Evolutionary conservation across 2,888 invertebrate genomes (phyloP).

Genomic region (Drosophila yooni): DNA sequence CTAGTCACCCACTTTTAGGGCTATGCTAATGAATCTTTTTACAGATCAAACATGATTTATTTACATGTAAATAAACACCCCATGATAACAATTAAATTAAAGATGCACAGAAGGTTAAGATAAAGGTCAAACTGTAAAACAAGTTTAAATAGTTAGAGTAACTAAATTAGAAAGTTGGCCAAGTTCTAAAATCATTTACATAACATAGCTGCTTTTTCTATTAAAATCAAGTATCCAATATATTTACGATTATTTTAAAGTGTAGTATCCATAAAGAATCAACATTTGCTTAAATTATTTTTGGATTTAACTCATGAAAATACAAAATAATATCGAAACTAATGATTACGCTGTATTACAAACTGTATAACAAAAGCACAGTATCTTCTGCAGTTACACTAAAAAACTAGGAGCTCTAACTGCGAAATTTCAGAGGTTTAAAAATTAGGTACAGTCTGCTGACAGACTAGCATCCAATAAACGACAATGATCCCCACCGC

Average conservation of each 20-base stretch:
- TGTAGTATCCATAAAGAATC: no score
- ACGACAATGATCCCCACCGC: slow-evolving; percentile 32
- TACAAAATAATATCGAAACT: not conserved
- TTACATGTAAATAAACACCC: not conserved
- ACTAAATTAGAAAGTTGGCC: not conserved
- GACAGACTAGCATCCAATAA: slow-evolving; percentile 33
- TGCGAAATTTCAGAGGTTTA: slow-evolving; percentile 2
- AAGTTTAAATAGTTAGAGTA: not conserved
- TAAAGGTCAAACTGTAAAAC: not conserved
- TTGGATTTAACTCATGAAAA: not conserved
- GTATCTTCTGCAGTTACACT: not conserved
- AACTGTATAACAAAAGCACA: not conserved
- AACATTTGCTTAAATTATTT: no score
- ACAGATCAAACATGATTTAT: not conserved
- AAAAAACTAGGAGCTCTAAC: slow-evolving; percentile 18
- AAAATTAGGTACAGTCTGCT: slow-evolving; percentile 47
- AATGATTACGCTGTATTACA: not conserved
- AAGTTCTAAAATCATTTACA: not conserved
- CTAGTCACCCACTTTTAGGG: not conserved
- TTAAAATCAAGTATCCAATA: not conserved
- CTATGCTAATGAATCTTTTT: not conserved
- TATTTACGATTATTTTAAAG: no score
- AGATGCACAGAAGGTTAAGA: not conserved
- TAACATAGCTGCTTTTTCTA: not conserved
- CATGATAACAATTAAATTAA: not conserved